Evolutionary conservation across 2,888 invertebrate genomes (phyloP), one percentile per base, ranked within the genome.

Genomic region (Macrosoma leucophasiata): DNA sequence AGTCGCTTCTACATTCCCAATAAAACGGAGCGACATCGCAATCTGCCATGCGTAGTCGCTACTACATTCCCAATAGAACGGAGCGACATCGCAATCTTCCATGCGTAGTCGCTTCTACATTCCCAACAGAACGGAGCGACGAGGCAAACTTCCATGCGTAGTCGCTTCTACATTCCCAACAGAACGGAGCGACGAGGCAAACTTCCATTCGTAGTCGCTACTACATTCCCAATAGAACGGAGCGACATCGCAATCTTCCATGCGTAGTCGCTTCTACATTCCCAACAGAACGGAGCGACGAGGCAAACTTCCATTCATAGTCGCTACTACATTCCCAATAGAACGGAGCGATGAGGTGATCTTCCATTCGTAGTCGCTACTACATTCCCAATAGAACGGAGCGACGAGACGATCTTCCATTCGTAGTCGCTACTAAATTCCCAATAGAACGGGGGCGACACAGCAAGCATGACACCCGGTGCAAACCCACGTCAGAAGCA

Each of bases 401-500:
- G 28, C 36, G 35, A 23, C 29, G 17, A 20, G 4, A 18, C 13
- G 21, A 33, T 25, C 18, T 33, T 19, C 9, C 21, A 29, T 22
- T 15, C 23, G 26, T 31, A 32, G 35, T 35, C 14, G 28, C 30
- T 30, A 17, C 33, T 40, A 12, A n/a, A 29, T 4, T n/a, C n/a
- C n/a, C n/a, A n/a, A n/a, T n/a, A n/a, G n/a, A n/a, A n/a, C 33
- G 12, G 28, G 36, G 14, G 30, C 36, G 4, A 24, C 13, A 26
- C 41, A 39, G 26, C 48, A 33, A 8, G 42, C 30, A 1, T 20
- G 18, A 17, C 39, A n/a, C n/a, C n/a, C n/a, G n/a, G n/a, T n/a
- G n/a, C n/a, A n/a, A n/a, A n/a, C n/a, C n/a, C n/a, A n/a, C n/a
- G n/a, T n/a, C n/a, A n/a, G n/a, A 13, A 9, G 29, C 24, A n/a